Evolutionary conservation across 2,113 vertebrate species (phyloP).

Genomic region (Gadus chalcogrammus): DNA sequence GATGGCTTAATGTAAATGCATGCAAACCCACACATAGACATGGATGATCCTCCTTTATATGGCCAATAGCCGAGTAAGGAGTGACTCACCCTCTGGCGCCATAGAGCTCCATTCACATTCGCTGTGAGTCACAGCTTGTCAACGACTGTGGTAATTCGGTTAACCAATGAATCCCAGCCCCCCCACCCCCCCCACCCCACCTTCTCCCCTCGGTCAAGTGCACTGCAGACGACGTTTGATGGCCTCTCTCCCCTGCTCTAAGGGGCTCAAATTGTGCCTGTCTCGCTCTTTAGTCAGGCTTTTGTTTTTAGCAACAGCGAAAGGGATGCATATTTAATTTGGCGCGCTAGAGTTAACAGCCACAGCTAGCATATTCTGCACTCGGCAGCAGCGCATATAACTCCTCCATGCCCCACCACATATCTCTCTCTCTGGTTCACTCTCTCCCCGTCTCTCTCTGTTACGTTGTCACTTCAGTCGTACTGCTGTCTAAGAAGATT

Average conservation of each 20-base stretch:
- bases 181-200: slow-evolving; percentile 18
- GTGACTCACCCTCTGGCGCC: too few species aligned
- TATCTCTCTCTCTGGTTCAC: slow-evolving; percentile 9
- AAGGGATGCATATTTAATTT: slow-evolving; percentile 32
- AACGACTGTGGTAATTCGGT: slow-evolving; percentile 28
- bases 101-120: neutral
- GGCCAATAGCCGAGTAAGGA: too few species aligned
- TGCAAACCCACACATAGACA: too few species aligned
- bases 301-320: slow-evolving; percentile 32
- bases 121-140: slow-evolving; percentile 21
- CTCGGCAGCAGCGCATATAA: neutral
- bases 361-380: slow-evolving; percentile 1
- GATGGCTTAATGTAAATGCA: too few species aligned
- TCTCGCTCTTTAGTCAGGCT: neutral
- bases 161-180: slow-evolving; percentile 19
- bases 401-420: slow-evolving; percentile 1
- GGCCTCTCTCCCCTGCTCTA: slow-evolving; percentile 25
- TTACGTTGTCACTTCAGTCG: too few species aligned
- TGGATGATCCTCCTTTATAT: too few species aligned
- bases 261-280: neutral
- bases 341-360: slow-evolving; percentile 22
- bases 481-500: too few species aligned
- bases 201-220: slow-evolving; percentile 34
- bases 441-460: slow-evolving; percentile 2
- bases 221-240: slow-evolving; percentile 28